phyloP scores from a whole-genome alignment of 1,140 invertebrate genomes.

The Bombus terrestris region DNA sequence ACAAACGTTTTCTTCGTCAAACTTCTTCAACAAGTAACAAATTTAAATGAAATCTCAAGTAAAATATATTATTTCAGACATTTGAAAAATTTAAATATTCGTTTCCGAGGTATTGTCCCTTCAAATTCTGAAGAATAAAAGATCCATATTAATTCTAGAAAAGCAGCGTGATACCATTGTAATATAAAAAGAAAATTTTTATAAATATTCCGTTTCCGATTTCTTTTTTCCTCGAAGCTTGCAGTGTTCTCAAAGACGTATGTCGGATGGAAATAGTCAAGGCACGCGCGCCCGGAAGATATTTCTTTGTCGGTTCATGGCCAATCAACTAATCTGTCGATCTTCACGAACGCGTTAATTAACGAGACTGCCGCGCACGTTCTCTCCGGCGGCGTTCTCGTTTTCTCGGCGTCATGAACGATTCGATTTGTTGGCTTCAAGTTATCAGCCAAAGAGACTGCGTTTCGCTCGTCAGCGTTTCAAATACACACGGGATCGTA shows the following conservation, averaged over 20 bases:
- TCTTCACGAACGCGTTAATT: slow-evolving; percentile 32
- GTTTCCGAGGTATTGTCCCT: background rate
- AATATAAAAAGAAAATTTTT: too few species aligned
- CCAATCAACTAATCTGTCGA: slow-evolving; percentile 32
- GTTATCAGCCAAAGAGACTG: background rate
- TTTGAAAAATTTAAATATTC: too few species aligned
- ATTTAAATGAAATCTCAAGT: background rate
- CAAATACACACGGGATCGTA: background rate
- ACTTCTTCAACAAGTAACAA: background rate
- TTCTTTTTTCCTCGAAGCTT: background rate
- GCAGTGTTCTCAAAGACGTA: background rate
- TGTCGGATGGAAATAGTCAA: background rate
- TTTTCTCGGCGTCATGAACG: background rate
- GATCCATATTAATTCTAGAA: background rate
- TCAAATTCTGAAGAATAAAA: background rate
- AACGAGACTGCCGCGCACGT: background rate
- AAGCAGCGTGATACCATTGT: background rate
- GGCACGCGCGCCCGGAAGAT: background rate
- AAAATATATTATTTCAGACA: background rate
- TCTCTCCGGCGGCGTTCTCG: background rate
- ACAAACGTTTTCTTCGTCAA: too few species aligned
- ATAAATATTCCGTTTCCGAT: background rate
- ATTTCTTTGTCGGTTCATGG: slow-evolving; percentile 9
- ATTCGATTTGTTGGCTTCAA: slow-evolving; percentile 6
- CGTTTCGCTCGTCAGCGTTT: slow-evolving; percentile 5